These are phyloP conservation scores for Horisme vitalbata DNA, from an alignment of 2,888 invertebrate species.

Conservation along the genomic window DNA sequence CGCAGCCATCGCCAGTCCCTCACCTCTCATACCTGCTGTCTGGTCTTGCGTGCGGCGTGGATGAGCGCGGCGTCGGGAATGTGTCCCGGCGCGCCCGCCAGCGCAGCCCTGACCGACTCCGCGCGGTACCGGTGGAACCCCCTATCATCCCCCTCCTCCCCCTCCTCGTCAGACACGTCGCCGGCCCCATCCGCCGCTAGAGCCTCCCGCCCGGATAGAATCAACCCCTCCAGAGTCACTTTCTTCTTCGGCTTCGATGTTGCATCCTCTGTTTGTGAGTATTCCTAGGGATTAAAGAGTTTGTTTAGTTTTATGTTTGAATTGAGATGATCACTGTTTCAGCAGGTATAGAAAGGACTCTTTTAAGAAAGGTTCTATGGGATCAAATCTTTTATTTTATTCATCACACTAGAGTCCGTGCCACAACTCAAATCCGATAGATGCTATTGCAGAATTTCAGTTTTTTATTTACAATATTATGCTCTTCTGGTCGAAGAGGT, in stretches of 20 bases:
- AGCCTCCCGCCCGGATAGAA: constrained; percentile 91
- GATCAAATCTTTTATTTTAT: too few relatives aligned
- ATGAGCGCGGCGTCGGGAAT: constrained; percentile 99
- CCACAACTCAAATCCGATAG: too few relatives aligned
- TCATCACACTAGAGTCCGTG: too few relatives aligned
- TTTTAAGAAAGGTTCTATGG: not conserved
- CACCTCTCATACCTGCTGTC: constrained; percentile 92
- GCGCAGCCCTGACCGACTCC: constrained; percentile 90
- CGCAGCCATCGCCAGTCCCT: constrained; percentile 85
- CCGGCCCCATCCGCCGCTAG: constrained; percentile 89
- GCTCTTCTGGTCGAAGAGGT: too few relatives aligned
- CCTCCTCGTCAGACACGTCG: constrained; percentile 84
- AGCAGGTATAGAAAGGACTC: not conserved
- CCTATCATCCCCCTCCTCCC: constrained; percentile 71
- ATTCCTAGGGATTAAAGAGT: constrained; percentile 34
- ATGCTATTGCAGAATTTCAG: too few relatives aligned
- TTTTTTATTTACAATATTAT: too few relatives aligned
- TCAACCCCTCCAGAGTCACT: constrained; percentile 79
- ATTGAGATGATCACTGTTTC: constrained; percentile 10
- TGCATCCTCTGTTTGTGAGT: constrained; percentile 42
- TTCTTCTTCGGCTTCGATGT: constrained; percentile 60
- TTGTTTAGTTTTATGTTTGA: constrained; percentile 6
- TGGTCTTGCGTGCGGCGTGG: constrained; percentile 96
- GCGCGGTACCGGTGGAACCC: constrained; percentile 77
- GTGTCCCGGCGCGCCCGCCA: constrained; percentile 89